Percentiles rank a stretch among this genome's conserved stretches.
These are phyloP conservation scores for Turritopsis dohrnii DNA, from an alignment of 30 jellyfish, hydroid and myxozoan species.

Conservation along the genomic window DNA sequence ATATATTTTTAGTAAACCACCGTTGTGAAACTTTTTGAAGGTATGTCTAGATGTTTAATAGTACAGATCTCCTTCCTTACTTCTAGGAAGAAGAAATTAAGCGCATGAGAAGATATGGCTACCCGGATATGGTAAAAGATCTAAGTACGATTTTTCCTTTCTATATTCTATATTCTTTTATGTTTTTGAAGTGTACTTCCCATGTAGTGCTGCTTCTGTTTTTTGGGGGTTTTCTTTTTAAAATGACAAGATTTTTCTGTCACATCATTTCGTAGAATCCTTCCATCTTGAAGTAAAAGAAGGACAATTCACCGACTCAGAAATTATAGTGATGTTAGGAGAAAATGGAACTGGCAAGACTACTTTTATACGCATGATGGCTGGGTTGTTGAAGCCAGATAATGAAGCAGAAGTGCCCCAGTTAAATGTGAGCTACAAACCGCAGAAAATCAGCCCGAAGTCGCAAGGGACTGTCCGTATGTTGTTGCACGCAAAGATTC, in stretches of 20 bases:
- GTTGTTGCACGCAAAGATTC: slow-evolving; percentile 84
- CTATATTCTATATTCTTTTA: background rate
- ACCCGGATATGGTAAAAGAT: slow-evolving; percentile 83
- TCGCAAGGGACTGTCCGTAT: slow-evolving; percentile 89
- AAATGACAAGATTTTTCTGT: background rate
- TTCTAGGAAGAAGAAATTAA: slow-evolving; percentile 89
- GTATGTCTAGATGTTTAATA: no score
- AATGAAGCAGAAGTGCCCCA: slow-evolving; percentile 67
- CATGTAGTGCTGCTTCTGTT: background rate
- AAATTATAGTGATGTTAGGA: slow-evolving; percentile 90
- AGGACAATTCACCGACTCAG: slow-evolving; percentile 95
- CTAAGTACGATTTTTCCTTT: slow-evolving; percentile 28
- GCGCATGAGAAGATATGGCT: slow-evolving; percentile 75
- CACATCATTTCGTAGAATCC: slow-evolving; percentile 30
- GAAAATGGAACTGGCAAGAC: slow-evolving; percentile 99
- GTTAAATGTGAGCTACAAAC: slow-evolving; percentile 93
- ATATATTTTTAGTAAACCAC: no score
- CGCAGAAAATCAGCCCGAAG: slow-evolving; percentile 98
- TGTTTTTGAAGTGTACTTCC: background rate
- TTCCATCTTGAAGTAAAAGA: slow-evolving; percentile 64
- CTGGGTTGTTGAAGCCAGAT: slow-evolving; percentile 88
- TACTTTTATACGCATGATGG: slow-evolving; percentile 96
- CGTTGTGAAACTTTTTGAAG: no score
- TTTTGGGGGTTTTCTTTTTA: background rate
- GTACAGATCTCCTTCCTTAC: no score